Evolutionary conservation across 2,797 vertebrate species (phyloP).

Genomic region (Tapera naevia): DNA sequence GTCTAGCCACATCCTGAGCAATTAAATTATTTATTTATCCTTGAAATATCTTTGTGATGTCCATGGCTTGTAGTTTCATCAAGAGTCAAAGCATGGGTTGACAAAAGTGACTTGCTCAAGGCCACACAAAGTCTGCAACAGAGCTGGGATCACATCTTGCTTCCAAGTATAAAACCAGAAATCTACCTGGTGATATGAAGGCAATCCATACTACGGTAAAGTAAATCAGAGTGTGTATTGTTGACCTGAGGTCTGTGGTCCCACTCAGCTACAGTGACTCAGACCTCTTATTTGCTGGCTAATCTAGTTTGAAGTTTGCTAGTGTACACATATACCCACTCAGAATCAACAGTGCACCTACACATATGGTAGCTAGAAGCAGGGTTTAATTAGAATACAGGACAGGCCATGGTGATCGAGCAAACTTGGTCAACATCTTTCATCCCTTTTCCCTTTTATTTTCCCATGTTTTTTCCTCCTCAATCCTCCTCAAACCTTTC

Average conservation of each 20-base stretch:
- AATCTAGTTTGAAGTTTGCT: neutral
- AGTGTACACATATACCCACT: neutral
- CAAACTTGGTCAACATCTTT: neutral
- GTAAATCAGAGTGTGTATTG: neutral
- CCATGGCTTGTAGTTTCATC: neutral
- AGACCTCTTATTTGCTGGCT: neutral
- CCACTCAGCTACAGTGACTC: neutral
- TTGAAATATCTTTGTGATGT: neutral
- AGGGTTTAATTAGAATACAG: neutral
- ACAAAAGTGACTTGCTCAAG: neutral
- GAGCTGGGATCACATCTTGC: neutral
- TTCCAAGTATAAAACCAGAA: neutral
- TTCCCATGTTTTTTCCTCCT: neutral
- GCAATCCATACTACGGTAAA: neutral
- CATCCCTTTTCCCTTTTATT: neutral
- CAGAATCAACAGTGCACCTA: neutral
- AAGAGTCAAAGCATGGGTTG: neutral
- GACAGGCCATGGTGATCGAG: neutral
- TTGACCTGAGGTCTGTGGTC: neutral
- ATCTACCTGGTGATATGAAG: accelerated
- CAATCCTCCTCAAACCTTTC: neutral
- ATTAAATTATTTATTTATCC: neutral
- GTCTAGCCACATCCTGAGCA: neutral
- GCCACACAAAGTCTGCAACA: neutral
- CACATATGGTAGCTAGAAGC: accelerated